These are phyloP conservation scores for Actinernus sp. DNA, from an alignment of 92 coral and sea anemone genomes.

Conservation along the genomic window DNA sequence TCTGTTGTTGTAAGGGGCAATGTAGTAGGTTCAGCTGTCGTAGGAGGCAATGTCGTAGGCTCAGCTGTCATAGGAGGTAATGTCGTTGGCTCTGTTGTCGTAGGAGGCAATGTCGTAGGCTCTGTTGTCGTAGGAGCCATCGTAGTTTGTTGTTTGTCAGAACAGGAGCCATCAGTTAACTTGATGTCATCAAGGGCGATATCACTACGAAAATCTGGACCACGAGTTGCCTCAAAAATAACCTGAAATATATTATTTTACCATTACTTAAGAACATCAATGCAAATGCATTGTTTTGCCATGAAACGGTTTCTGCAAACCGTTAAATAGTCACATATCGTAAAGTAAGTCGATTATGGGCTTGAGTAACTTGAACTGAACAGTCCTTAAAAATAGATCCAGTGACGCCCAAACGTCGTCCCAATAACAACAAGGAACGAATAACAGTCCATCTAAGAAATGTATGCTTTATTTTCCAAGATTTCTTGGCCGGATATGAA, in stretches of 20 bases:
- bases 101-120: constrained; percentile 7
- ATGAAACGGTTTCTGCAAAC: too few relatives aligned
- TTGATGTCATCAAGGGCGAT: constrained; percentile 64
- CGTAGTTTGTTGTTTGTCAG: not conserved
- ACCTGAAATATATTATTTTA: constrained; percentile 25
- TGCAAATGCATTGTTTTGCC: too few relatives aligned
- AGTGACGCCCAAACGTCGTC: too few relatives aligned
- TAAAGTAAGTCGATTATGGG: too few relatives aligned
- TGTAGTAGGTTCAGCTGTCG: constrained; percentile 4
- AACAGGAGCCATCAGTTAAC: constrained; percentile 24
- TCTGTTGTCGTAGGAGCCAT: not conserved
- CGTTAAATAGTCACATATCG: too few relatives aligned
- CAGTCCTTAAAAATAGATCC: too few relatives aligned
- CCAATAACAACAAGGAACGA: too few relatives aligned
- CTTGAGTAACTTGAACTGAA: too few relatives aligned
- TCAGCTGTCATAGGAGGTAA: constrained; percentile 12
- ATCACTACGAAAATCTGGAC: constrained; percentile 42
- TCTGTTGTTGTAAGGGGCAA: not conserved
- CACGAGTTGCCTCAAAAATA: constrained; percentile 56
- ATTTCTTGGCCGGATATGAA: too few relatives aligned
- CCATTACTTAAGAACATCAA: too few relatives aligned
- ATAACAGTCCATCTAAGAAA: too few relatives aligned
- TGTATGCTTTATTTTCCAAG: too few relatives aligned
- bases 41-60: constrained; percentile 1
- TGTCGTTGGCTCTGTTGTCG: constrained; percentile 19